Evolutionary conservation across 2,888 invertebrate genomes (phyloP).

Genomic region (Toxonevra muliebris): DNA sequence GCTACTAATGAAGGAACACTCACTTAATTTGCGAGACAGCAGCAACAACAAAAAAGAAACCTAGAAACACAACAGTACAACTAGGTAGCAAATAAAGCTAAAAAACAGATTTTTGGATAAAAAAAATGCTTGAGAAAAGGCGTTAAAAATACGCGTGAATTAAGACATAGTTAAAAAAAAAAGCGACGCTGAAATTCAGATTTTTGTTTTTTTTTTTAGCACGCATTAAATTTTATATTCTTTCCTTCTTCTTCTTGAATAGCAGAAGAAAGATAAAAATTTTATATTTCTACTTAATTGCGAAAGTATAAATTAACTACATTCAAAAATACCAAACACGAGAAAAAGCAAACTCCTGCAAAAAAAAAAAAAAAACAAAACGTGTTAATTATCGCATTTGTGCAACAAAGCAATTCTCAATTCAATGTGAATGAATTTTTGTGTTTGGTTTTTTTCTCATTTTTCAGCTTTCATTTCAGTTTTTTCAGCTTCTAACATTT

Average conservation of each 20-base stretch:
- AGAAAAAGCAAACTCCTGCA: background rate
- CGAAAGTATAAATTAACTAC: background rate
- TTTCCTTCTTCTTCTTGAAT: no score
- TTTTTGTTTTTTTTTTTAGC: no score
- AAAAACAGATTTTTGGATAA: no score
- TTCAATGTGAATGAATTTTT: background rate
- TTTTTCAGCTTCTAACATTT: background rate
- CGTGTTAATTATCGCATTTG: conserved; percentile 19
- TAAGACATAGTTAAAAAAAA: background rate
- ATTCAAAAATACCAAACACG: background rate
- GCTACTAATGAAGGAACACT: conserved; percentile 21
- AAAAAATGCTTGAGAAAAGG: no score
- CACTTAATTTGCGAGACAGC: conserved; percentile 25
- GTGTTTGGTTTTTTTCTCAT: no score
- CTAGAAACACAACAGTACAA: no score
- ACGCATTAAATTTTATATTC: background rate
- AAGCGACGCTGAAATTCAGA: no score
- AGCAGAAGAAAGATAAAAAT: no score
- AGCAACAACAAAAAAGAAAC: no score
- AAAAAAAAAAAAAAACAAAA: conserved; percentile 12
- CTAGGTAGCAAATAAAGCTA: no score
- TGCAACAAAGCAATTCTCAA: conserved; percentile 4
- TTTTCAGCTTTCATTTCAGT: no score
- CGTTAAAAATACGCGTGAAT: background rate
- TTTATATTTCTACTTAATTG: background rate